Base-by-base conservation (phyloP, 2,888 invertebrate genomes). In the Pristionchus arcanus region DNA sequence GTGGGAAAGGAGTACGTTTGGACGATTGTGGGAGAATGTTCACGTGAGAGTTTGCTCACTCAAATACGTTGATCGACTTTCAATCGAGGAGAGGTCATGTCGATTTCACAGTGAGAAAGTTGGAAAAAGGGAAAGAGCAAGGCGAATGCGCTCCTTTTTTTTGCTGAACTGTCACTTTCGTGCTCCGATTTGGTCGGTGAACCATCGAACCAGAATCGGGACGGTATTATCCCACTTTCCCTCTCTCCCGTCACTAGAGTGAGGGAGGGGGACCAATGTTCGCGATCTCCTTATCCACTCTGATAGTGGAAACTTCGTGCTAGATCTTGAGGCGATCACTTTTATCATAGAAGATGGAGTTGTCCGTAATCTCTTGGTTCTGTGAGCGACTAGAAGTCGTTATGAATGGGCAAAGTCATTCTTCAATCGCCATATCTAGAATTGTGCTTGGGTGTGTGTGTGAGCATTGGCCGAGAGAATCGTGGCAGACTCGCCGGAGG, bases 131-230 rank as follows among this genome's bases (percentile, higher is more conserved):
- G 74, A 74, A 31, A 37, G 34, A 49, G 42, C 42, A 49, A 49
- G 42, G 13, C 42, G 21, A 25, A 34, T 37, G 37, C 74, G 16
- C 68, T 7, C 68, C 31, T 34, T 68, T 68, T 68, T 31, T 31
- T 16, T 68, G 31, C 31, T 68, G 66, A 31, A 77, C 74, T 77
- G 74, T 77, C 74, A 77, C 74, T 77, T 77, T 77, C 42, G 11
- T 31, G 68, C 68, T 68, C 68, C 42, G 16, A 68, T 31, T 68
- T 68, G 68, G 28, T 68, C 59, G 68, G 68, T 63, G 63, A 63
- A 63, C 74, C 74, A 77, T 37, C 31, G 74, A 77, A 77, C 74
- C 74, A 42, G 37, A 77, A 31, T 68, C 68, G 28, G 68, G 16
- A 15, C 68, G 13, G 4, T 15, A 21, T 28, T 68, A 13, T 68